Evolutionary conservation across 2,797 vertebrate genomes (phyloP).

Genomic region (Nyctibius grandis): DNA sequence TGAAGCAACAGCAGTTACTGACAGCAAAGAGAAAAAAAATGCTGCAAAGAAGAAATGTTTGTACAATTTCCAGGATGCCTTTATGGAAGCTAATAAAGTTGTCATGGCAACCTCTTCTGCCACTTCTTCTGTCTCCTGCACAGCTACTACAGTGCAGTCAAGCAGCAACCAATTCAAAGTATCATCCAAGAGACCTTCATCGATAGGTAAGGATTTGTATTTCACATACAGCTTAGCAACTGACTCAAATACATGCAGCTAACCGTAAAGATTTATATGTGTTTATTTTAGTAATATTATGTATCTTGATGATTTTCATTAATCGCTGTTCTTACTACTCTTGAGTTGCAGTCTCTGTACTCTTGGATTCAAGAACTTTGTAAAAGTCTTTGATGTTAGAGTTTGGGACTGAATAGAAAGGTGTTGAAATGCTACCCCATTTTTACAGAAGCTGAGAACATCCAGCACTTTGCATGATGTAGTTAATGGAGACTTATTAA

Average conservation of each 20-base stretch:
- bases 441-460: background rate
- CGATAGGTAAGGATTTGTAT: conserved; percentile 79
- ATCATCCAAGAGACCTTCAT: conserved; percentile 88
- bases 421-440: background rate
- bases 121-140: conserved; percentile 93
- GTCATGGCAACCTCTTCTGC: conserved; percentile 95
- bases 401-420: background rate
- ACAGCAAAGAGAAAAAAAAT: conserved; percentile 91
- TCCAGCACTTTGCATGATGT: background rate
- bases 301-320: background rate
- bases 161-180: conserved; percentile 90
- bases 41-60: conserved; percentile 95
- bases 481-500: background rate
- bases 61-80: conserved; percentile 98
- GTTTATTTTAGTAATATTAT: background rate
- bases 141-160: conserved; percentile 94
- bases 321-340: background rate
- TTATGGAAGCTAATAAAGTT: conserved; percentile 93
- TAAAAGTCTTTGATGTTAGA: background rate
- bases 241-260: background rate
- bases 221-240: background rate
- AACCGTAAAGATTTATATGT: background rate
- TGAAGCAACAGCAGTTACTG: conserved; percentile 72
- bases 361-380: background rate
- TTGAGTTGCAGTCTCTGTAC: background rate